Conservation (phyloP, 2,113 vertebrate species). For the Anas platyrhynchos region DNA sequence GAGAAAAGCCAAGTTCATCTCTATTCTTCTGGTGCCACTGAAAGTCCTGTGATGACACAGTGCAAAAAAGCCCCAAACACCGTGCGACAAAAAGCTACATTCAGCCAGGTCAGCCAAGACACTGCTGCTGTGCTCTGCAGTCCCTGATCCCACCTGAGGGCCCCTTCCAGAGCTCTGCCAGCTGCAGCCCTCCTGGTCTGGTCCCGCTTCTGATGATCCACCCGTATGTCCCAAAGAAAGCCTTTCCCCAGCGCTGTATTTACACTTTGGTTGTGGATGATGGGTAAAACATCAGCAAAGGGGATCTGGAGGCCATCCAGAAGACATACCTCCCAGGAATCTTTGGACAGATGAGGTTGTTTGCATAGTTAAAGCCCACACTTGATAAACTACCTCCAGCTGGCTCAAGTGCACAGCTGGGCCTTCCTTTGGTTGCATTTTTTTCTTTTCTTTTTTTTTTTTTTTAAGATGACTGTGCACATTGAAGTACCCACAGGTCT, state of each 20-base stretch:
- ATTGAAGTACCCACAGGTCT: background rate
- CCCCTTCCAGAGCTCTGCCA: background rate
- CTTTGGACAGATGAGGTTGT: background rate
- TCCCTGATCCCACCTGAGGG: background rate
- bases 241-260: background rate
- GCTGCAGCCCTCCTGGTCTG: background rate
- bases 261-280: background rate
- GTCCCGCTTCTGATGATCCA: too few species aligned
- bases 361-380: background rate
- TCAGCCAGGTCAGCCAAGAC: too few species aligned
- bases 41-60: background rate
- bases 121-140: background rate
- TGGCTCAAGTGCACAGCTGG: background rate
- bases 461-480: background rate
- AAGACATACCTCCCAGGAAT: background rate
- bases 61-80: background rate
- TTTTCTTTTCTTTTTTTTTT: too few species aligned
- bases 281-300: background rate
- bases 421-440: background rate
- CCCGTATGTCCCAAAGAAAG: rapidly evolving
- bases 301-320: background rate
- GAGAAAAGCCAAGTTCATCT: background rate
- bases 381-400: background rate
- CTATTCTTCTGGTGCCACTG: background rate
- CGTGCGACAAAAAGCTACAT: too few species aligned